A percentile compares a stretch with the other conserved stretches of the same genome.
Conservation (phyloP, 2,113 vertebrate genomes). For the Vidua chalybeata region DNA sequence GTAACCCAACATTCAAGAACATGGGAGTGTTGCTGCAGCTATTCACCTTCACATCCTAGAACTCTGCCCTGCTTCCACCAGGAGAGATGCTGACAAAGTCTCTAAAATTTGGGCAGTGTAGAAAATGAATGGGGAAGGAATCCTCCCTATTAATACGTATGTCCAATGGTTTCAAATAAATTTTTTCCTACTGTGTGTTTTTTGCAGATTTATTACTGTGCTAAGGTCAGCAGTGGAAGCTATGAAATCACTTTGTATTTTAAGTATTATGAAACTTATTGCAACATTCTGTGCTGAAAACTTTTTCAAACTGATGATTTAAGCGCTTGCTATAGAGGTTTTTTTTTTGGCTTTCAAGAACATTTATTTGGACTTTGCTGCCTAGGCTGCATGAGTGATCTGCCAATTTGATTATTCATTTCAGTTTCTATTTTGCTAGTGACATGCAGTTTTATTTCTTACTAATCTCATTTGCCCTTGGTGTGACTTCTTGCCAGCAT, state of each 20-base stretch:
- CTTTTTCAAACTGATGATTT: not conserved
- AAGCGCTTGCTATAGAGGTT: not conserved
- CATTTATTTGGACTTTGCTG: not conserved
- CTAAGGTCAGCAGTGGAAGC: not conserved
- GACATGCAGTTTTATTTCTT: slow-evolving; percentile 17
- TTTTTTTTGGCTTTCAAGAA: not conserved
- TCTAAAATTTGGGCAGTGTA: not conserved
- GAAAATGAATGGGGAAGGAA: not conserved
- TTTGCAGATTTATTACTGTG: not conserved
- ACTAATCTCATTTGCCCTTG: slow-evolving; percentile 22
- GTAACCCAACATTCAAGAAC: not conserved
- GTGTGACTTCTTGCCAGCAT: slow-evolving; percentile 13
- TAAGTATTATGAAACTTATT: not conserved
- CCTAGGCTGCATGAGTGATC: not conserved
- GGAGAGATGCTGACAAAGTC: not conserved
- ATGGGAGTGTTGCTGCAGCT: not conserved
- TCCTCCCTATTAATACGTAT: not conserved
- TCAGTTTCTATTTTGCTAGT: slow-evolving; percentile 12
- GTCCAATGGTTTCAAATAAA: not conserved
- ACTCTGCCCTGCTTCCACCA: not conserved
- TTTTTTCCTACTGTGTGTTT: not conserved
- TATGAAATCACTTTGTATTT: not conserved
- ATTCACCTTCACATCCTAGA: not conserved
- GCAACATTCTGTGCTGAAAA: not conserved
- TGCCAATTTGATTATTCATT: slow-evolving; percentile 17